These are phyloP conservation scores for Sipha maydis DNA, from an alignment of 2,888 invertebrate species.

Conservation along the genomic window DNA sequence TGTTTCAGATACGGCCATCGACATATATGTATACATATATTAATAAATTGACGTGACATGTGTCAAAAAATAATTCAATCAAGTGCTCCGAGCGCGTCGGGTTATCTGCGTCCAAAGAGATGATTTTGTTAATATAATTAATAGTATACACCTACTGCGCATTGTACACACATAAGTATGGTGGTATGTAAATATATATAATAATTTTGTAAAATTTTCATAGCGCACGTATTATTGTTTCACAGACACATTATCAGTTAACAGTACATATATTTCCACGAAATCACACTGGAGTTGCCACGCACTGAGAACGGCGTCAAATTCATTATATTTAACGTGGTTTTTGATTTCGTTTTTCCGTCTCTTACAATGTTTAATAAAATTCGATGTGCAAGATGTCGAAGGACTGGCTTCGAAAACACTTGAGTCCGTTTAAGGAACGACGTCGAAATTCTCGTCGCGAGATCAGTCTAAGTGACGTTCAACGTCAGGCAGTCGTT, in stretches of 20 bases:
- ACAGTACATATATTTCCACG: constrained; percentile 32
- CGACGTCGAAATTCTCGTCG: constrained; percentile 35
- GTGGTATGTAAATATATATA: not conserved
- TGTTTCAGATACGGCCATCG: not conserved
- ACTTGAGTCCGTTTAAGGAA: constrained; percentile 52
- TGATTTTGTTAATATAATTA: not conserved
- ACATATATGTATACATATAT: not conserved
- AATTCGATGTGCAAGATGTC: constrained; percentile 9
- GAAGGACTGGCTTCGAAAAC: constrained; percentile 56
- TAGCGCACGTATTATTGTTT: not conserved
- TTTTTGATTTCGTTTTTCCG: not conserved
- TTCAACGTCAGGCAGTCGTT: constrained; percentile 37
- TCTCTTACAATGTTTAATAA: not conserved
- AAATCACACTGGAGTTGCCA: not conserved
- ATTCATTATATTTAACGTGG: constrained; percentile 1
- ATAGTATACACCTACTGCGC: not conserved
- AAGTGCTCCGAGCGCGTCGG: not conserved
- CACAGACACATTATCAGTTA: constrained; percentile 51
- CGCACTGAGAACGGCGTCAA: constrained; percentile 27
- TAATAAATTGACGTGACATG: not conserved
- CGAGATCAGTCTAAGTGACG: constrained; percentile 38
- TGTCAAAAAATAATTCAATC: not conserved
- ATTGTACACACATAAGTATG: not conserved
- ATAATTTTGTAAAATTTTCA: too few species aligned
- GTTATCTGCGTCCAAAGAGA: not conserved